Evolutionary conservation across 1,140 invertebrate genomes (phyloP).

Genomic region (Eriosoma lanigerum): DNA sequence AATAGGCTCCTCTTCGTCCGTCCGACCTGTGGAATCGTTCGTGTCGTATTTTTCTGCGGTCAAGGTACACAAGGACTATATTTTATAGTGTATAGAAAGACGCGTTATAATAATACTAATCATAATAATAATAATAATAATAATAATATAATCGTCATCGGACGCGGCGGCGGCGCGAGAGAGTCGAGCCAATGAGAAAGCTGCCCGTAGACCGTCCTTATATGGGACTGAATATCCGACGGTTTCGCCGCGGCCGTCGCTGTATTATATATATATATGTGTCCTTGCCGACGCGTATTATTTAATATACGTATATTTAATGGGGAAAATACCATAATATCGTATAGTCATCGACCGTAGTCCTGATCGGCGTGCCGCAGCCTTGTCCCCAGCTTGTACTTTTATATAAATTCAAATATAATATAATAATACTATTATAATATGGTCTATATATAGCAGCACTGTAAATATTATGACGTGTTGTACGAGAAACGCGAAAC

Average conservation of each 20-base stretch:
- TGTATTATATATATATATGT: no score
- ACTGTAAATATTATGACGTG: neutral
- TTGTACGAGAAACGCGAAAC: neutral
- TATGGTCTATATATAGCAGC: neutral
- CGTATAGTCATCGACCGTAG: neutral
- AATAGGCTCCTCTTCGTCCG: no score
- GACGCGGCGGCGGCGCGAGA: neutral
- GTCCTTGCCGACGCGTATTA: conserved; percentile 23
- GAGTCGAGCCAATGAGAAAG: conserved; percentile 37
- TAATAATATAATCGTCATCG: neutral
- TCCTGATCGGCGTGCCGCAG: neutral
- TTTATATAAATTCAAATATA: no score
- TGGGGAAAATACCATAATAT: no score
- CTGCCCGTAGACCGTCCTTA: conserved; percentile 26
- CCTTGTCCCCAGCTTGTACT: neutral
- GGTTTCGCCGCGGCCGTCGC: conserved; percentile 5
- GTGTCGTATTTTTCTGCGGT: no score
- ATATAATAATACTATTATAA: neutral
- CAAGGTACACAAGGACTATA: neutral
- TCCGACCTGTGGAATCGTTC: no score
- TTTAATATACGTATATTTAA: neutral
- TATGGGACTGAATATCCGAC: conserved; percentile 32
- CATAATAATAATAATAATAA: neutral
- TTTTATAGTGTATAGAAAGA: neutral
- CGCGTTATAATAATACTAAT: neutral